Conservation (phyloP, 2,113 vertebrate genomes). For the Cyprinodon brontotheroides region DNA sequence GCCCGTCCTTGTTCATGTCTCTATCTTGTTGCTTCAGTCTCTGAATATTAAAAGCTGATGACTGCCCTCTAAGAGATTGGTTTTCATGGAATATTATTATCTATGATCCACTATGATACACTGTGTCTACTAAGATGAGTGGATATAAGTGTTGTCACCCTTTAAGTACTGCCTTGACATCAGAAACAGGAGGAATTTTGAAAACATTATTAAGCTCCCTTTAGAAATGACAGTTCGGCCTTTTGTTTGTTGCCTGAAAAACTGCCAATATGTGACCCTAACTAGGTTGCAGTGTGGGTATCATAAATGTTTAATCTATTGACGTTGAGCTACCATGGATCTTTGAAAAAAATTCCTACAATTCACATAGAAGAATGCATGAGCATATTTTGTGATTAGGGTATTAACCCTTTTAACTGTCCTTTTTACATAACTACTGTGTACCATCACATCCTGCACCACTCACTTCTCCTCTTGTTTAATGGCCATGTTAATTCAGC, state of each 20-base stretch:
- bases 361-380: neutral
- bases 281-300: neutral
- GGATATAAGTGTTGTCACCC: too few species aligned
- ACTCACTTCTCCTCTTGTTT: constrained; percentile 14
- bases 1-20: neutral
- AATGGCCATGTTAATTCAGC: constrained; percentile 13
- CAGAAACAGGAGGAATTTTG: too few species aligned
- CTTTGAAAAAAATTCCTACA: neutral
- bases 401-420: constrained; percentile 9
- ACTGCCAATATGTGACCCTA: neutral
- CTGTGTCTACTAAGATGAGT: neutral
- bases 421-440: neutral
- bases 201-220: neutral
- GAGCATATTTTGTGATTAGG: neutral
- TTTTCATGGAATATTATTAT: too few species aligned
- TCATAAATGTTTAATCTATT: constrained; percentile 1
- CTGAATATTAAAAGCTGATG: neutral
- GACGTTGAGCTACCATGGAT: neutral
- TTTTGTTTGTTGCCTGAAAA: neutral
- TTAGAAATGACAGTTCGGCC: neutral
- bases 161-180: too few species aligned
- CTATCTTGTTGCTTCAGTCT: neutral
- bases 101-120: neutral
- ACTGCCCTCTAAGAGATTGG: neutral
- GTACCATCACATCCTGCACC: neutral